Evolutionary conservation across 2,888 invertebrate genomes (phyloP).

Genomic region (Andrena praecox): DNA sequence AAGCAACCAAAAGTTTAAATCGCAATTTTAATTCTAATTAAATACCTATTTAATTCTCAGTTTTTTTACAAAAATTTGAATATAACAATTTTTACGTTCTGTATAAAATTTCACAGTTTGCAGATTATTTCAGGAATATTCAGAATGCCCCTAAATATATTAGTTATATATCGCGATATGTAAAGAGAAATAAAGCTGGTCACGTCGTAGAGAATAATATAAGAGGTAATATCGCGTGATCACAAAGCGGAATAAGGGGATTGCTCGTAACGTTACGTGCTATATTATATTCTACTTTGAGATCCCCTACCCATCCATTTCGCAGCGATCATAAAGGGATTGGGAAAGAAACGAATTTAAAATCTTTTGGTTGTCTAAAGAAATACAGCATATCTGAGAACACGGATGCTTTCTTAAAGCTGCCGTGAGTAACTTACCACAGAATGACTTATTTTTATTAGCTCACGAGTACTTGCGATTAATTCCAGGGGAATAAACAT

Average conservation of each 20-base stretch:
- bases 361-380: neutral
- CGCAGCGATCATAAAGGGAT: neutral
- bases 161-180: neutral
- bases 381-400: slow-evolving; percentile 1
- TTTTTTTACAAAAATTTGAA: neutral
- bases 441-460: neutral
- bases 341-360: neutral
- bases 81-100: slow-evolving; percentile 2
- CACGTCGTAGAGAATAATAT: slow-evolving; percentile 8
- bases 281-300: slow-evolving; percentile 7
- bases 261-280: neutral
- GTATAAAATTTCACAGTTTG: neutral
- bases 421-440: neutral
- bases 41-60: neutral
- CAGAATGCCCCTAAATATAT: neutral
- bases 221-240: neutral
- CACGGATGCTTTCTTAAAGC: neutral
- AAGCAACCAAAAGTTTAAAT: too few species aligned
- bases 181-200: slow-evolving; percentile 11
- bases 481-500: neutral
- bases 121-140: neutral
- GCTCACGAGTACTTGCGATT: neutral
- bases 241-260: slow-evolving; percentile 9
- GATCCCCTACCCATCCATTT: neutral
- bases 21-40: too few species aligned